Evolutionary conservation across 2,113 vertebrate genomes (phyloP).

Genomic region (Chionis minor): DNA sequence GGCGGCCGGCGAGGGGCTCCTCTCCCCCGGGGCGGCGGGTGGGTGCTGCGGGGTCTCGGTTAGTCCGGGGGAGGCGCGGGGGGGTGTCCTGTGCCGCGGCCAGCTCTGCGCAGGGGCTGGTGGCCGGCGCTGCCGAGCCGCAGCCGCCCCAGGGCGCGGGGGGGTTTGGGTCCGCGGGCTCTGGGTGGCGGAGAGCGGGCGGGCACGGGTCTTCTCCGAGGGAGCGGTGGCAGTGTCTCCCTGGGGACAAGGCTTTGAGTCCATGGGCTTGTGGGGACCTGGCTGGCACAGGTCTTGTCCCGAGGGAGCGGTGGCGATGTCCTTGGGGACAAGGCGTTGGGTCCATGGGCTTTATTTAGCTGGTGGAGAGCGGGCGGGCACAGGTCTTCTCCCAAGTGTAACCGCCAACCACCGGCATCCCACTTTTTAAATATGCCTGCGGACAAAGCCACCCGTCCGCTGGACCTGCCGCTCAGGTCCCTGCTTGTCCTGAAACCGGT

Average conservation of each 20-base stretch:
- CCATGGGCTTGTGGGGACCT: background rate
- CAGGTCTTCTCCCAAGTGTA: background rate
- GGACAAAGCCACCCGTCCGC: accelerated
- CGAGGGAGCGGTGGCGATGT: background rate
- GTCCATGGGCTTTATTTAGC: background rate
- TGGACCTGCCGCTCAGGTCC: background rate
- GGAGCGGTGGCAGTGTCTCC: background rate
- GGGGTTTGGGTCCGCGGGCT: background rate
- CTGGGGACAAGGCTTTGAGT: background rate
- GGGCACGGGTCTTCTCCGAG: no score
- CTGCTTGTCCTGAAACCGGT: background rate
- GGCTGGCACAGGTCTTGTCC: background rate
- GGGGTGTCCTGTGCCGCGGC: no score
- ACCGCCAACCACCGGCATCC: accelerated
- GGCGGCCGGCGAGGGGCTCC: no score
- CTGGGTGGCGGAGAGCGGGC: background rate
- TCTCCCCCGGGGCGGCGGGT: no score
- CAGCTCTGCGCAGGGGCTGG: accelerated
- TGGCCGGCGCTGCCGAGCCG: accelerated
- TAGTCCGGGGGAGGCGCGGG: no score
- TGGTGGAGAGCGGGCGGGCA: background rate
- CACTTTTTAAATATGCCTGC: accelerated
- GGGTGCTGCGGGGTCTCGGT: no score
- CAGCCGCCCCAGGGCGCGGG: accelerated
- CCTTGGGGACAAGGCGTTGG: background rate